Evolutionary conservation across 1,140 invertebrate genomes (phyloP), one percentile per base, ranked within the genome.

Genomic region (Pseudomyrmex gracilis): DNA sequence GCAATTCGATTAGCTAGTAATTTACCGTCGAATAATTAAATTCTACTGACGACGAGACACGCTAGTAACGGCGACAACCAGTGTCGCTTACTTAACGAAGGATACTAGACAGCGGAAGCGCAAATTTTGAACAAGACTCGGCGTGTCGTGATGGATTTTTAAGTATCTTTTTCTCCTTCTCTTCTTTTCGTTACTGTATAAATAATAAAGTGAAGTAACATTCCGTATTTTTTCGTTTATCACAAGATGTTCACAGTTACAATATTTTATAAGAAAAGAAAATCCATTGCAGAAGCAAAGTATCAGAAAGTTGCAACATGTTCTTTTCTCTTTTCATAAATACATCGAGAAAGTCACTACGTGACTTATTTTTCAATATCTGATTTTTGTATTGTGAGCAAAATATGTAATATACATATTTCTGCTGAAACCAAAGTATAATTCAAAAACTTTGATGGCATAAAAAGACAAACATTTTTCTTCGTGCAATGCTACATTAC

Each of bases 1-100:
- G 64, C 73, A 87, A 90, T 85, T 85, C 45, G 51, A 66, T 90
- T 87, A 88, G 71, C 13, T 63, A 84, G 85, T 85, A 89, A 90
- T 90, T 90, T 90, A 83, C 74, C 49, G 57, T 53, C 34, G 84
- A 63, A 58, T 90, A 89, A 90, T 90, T 74, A 83, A 89, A 90
- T 90, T 86, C 55, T 47, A 70, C 43, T 47, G 83, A 51, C 73
- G 70, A 63, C 70, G 68, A 58, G 34, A 34, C 34, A 5, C 22
- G 58, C 53, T 20, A 55, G 8, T 43, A 51, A 61, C 64, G 22
- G 51, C 57, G 55, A 57, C 68, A 58, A 68, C 24, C 60, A 66
- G 60, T 70, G 80, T 86, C 71, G 83, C 55, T 71, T 80, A 71
- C 66, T 78, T 58, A 70, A 64, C 64, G 73, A 22, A 82, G 77